Percentiles rank a stretch among this genome's conserved stretches.
phyloP scores from a whole-genome alignment of 2,113 vertebrate genomes.

The Aldabrachelys gigantea region DNA sequence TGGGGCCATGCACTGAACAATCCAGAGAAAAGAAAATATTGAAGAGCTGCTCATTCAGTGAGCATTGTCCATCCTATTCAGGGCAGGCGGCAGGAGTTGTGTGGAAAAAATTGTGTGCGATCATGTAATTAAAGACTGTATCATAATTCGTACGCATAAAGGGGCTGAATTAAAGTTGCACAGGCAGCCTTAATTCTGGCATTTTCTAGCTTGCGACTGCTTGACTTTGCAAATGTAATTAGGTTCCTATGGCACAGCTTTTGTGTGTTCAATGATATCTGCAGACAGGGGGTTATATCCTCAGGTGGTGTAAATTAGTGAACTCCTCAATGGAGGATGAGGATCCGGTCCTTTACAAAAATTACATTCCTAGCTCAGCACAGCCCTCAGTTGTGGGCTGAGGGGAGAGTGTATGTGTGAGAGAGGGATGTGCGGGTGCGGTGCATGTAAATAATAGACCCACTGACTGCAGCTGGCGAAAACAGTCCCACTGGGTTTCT shows the following conservation, averaged over 20 bases:
- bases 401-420: background rate
- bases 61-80: background rate
- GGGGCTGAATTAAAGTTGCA: background rate
- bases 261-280: background rate
- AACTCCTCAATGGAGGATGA: background rate
- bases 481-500: background rate
- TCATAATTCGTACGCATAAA: background rate
- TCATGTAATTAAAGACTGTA: background rate
- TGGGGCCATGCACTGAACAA: background rate
- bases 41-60: background rate
- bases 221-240: background rate
- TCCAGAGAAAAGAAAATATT: background rate
- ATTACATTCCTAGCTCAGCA: background rate
- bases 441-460: background rate
- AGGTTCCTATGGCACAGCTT: background rate
- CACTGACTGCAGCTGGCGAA: background rate
- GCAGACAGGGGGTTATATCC: background rate
- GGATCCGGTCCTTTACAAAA: background rate
- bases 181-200: background rate
- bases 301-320: background rate
- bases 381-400: background rate
- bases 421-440: no score
- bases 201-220: background rate
- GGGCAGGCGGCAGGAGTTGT: background rate
- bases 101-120: accelerated